Conservation (phyloP, 2,797 vertebrate genomes). For the Phataginus tricuspis region DNA sequence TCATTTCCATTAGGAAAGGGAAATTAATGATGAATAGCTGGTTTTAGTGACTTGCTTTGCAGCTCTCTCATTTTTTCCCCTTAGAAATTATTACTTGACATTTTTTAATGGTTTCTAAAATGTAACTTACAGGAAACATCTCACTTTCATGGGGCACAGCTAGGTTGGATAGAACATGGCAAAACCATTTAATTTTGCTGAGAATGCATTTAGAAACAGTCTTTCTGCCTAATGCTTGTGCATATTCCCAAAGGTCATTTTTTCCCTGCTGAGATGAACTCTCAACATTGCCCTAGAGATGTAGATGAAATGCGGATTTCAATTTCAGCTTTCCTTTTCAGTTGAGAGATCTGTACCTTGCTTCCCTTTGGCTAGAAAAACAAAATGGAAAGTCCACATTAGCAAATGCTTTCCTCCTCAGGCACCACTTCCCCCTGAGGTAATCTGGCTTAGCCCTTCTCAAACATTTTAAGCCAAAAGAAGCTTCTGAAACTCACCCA, state of each 20-base stretch:
- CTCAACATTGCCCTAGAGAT: conserved; percentile 39
- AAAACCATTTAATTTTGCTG: conserved; percentile 67
- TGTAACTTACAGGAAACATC: conserved; percentile 54
- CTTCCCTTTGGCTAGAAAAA: conserved; percentile 42
- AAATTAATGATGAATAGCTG: conserved; percentile 58
- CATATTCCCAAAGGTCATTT: conserved; percentile 27
- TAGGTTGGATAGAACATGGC: conserved; percentile 61
- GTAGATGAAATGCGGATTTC: neutral
- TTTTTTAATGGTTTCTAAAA: conserved; percentile 66
- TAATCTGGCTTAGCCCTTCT: neutral
- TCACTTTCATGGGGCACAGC: conserved; percentile 58
- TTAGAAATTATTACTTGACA: conserved; percentile 64
- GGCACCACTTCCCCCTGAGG: neutral
- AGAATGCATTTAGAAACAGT: conserved; percentile 58
- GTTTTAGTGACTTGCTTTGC: conserved; percentile 53
- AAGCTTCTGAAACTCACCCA: conserved; percentile 14
- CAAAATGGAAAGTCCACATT: neutral
- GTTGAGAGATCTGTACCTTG: neutral
- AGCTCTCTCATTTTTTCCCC: conserved; percentile 31
- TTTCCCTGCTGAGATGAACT: conserved; percentile 36
- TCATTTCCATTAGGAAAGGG: conserved; percentile 50
- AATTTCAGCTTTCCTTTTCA: conserved; percentile 51
- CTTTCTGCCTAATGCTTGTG: conserved; percentile 49
- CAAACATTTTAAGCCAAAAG: neutral
- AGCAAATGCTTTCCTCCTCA: conserved; percentile 24